These are phyloP conservation scores for Mus musculus DNA, from an alignment of 2,113 vertebrate genomes.

Conservation along the genomic window DNA sequence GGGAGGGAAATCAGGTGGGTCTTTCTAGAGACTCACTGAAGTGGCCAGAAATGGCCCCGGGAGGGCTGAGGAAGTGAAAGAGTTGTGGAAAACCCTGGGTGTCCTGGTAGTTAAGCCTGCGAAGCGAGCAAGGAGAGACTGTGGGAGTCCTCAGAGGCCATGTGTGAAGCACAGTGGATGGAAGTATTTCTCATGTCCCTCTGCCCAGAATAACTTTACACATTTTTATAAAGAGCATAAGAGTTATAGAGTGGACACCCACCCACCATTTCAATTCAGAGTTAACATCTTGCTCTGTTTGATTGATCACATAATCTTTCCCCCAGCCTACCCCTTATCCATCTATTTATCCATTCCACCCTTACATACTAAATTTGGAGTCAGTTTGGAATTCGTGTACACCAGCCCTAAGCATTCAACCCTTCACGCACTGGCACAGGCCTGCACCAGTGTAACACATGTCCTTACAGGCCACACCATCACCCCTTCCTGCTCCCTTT, in stretches of 20 bases:
- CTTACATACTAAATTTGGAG: not conserved
- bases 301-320: not conserved
- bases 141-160: too few species aligned
- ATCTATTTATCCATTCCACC: not conserved
- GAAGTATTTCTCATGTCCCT: not conserved
- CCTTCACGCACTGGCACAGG: rapidly evolving
- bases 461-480: not conserved
- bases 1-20: not conserved
- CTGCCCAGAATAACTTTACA: not conserved
- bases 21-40: not conserved
- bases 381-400: not conserved
- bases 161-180: not conserved
- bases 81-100: not conserved
- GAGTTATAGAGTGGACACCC: not conserved
- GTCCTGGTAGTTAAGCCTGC: not conserved
- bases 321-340: not conserved
- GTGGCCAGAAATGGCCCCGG: not conserved
- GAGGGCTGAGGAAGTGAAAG: not conserved
- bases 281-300: not conserved
- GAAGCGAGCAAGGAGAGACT: not conserved
- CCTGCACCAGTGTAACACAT: not conserved
- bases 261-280: not conserved
- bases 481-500: not conserved
- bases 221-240: not conserved
- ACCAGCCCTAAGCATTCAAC: not conserved